Base-by-base conservation (phyloP, 2,113 vertebrate species). In the Panthera uncia region DNA sequence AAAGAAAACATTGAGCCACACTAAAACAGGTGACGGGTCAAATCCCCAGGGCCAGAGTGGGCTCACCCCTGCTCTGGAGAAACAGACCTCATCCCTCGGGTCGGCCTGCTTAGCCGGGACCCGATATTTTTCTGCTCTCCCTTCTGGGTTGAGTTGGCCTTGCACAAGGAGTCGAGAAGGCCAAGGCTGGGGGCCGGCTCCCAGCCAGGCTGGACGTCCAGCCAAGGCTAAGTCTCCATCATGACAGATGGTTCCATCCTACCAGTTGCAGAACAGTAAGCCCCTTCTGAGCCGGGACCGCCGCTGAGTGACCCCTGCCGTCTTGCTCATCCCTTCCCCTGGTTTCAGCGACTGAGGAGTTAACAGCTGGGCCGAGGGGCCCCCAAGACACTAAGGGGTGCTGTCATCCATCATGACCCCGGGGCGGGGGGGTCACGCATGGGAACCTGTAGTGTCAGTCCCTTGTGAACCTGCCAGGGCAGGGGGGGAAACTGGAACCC, bases 231-330 rank as follows among this genome's bases (percentile, higher is more conserved):
- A 89, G 23, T 50, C 48, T 95, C 41, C 5, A 1, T 33, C 4
- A 0, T 1, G 13, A 69, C 21, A 6, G 36, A 31, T 61, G 29
- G 14, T 0, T 7, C 13, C 5, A 74, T 45, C 29, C 45, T n/a
- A 38, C 3, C 13, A 9, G 45, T 16, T 41, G 2, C 25, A 48
- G 90, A 71, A 69, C 8, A 36, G 10, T 66, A 78, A 82, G 61
- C 55, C 45, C 29, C 50, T 33, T 36, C 82, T 19, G 25, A 50
- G 33, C 38, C 92, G 48, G n/a, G 29, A 29, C 36, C 6, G 29
- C 36, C 2, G 38, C 92, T 25, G 63, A 18, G 19, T 33, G 78
- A 38, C 18, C 11, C 36, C 66, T 36, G 66, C 6, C 31, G 11
- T 41, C 90, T 16, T 29, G 12, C n/a, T 52, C 25, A 78, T 16